phyloP scores from a whole-genome alignment of 2,797 vertebrate genomes.

The Mus spretus region DNA sequence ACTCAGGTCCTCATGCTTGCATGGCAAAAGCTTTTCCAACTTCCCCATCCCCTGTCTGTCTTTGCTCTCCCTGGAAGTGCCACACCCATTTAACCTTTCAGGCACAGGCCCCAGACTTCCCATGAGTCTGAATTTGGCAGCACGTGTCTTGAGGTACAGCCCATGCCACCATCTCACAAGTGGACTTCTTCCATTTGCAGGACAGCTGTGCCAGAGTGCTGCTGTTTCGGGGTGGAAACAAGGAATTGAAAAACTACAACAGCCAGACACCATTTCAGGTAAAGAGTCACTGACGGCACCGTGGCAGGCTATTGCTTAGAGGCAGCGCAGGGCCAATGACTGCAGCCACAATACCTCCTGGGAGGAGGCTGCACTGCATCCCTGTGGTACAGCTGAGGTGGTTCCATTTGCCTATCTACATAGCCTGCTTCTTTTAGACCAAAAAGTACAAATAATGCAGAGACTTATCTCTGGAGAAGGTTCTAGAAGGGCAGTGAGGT shows the following conservation, averaged over 20 bases:
- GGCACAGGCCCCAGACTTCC: fast-evolving
- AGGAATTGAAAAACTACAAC: slow-evolving; percentile 97
- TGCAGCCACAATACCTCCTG: fast-evolving
- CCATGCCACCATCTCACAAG: neutral
- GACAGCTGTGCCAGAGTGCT: slow-evolving; percentile 96
- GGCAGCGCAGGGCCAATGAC: neutral
- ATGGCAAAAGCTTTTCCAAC: neutral
- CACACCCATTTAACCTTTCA: fast-evolving
- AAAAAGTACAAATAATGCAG: fast-evolving
- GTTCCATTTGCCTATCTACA: fast-evolving
- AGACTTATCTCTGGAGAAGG: fast-evolving
- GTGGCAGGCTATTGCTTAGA: too few species aligned
- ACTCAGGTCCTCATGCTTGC: neutral
- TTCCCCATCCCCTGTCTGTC: neutral
- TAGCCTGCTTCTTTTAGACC: neutral
- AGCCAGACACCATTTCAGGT: slow-evolving; percentile 98
- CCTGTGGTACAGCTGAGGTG: fast-evolving
- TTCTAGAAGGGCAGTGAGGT: neutral
- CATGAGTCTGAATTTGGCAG: neutral
- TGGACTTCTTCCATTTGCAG: slow-evolving; percentile 83
- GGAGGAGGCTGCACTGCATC: fast-evolving
- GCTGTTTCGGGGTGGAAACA: slow-evolving; percentile 95
- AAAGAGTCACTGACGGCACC: neutral
- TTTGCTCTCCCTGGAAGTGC: fast-evolving
- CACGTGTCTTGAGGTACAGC: fast-evolving